phyloP scores from a whole-genome alignment of 2,113 vertebrate species.

The Centropus bengalensis region DNA sequence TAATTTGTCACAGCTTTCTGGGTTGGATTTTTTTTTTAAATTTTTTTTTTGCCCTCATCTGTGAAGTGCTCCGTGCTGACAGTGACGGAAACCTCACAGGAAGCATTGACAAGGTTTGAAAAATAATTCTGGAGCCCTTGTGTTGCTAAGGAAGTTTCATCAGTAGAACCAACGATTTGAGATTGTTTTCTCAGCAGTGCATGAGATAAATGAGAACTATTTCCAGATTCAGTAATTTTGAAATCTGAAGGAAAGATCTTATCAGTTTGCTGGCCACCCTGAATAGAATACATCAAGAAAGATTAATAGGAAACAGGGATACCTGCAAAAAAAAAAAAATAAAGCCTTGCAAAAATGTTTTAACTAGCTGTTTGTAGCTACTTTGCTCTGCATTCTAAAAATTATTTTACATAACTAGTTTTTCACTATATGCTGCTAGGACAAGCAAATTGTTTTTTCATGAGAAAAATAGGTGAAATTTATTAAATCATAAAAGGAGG shows the following conservation, averaged over 20 bases:
- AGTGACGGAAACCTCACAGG: constrained; percentile 65
- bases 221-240: constrained; percentile 69
- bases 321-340: background rate
- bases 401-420: background rate
- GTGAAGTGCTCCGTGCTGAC: background rate
- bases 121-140: constrained; percentile 64
- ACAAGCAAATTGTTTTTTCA: background rate
- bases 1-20: constrained; percentile 46
- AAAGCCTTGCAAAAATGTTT: background rate
- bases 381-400: background rate
- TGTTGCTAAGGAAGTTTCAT: constrained; percentile 72
- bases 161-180: constrained; percentile 50
- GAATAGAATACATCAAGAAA: constrained; percentile 31
- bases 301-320: constrained; percentile 36
- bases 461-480: background rate
- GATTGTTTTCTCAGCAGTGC: constrained; percentile 66
- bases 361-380: background rate
- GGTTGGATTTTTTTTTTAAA: background rate
- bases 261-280: constrained; percentile 55
- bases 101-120: constrained; percentile 61
- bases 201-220: constrained; percentile 69
- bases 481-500: background rate
- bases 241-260: constrained; percentile 66
- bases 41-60: background rate
- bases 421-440: background rate